phyloP scores from a whole-genome alignment of 1,140 invertebrate genomes.

The Solenopsis fugax region DNA sequence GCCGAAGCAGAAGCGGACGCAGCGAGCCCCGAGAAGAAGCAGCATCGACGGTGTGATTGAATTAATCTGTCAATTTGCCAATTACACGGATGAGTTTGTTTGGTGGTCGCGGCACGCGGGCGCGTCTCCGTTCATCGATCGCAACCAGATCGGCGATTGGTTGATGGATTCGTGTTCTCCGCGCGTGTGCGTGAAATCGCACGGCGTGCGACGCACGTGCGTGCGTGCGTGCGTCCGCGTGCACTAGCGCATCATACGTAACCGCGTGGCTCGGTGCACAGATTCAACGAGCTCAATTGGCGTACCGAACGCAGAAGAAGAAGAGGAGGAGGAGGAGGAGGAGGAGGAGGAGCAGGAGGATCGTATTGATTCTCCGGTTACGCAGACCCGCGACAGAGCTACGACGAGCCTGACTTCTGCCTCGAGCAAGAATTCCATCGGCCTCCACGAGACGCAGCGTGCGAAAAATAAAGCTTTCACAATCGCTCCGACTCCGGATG shows the following conservation, averaged over 20 bases:
- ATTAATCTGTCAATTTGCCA: slow-evolving; percentile 87
- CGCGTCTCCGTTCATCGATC: slow-evolving; percentile 80
- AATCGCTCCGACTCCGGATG: not conserved
- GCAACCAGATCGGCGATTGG: slow-evolving; percentile 76
- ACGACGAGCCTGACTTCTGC: slow-evolving; percentile 47
- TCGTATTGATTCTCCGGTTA: slow-evolving; percentile 85
- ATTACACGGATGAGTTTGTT: slow-evolving; percentile 87
- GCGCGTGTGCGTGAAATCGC: slow-evolving; percentile 46
- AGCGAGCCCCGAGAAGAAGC: slow-evolving; percentile 64
- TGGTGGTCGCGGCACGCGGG: slow-evolving; percentile 78
- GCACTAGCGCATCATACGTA: slow-evolving; percentile 74
- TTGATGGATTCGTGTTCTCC: slow-evolving; percentile 18
- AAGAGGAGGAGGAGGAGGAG: slow-evolving; percentile 66
- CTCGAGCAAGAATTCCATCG: slow-evolving; percentile 54
- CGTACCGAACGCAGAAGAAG: slow-evolving; percentile 76
- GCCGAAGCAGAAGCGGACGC: slow-evolving; percentile 29
- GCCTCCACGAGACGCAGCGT: slow-evolving; percentile 7
- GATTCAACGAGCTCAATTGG: slow-evolving; percentile 87
- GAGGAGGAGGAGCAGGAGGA: slow-evolving; percentile 69
- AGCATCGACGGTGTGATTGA: slow-evolving; percentile 83
- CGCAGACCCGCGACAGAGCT: slow-evolving; percentile 70
- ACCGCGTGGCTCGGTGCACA: slow-evolving; percentile 85
- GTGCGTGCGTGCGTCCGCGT: slow-evolving; percentile 65
- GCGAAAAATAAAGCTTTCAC: slow-evolving; percentile 14
- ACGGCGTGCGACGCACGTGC: slow-evolving; percentile 42